Conservation (phyloP, 2,113 vertebrate genomes). For the Dicrurus megarhynchus region DNA sequence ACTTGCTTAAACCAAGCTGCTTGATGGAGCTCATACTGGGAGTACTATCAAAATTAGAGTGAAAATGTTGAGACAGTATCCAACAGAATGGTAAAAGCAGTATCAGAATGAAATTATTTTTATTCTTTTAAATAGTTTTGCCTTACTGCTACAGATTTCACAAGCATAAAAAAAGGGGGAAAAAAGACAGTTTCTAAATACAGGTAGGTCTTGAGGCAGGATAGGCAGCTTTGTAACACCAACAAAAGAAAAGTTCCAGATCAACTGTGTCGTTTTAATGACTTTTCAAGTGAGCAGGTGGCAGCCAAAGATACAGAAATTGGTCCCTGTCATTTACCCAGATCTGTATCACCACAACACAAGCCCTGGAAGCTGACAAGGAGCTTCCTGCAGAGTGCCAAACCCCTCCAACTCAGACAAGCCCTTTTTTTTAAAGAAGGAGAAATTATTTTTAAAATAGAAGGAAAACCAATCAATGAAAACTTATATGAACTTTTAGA, state of each 20-base stretch:
- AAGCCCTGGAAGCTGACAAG: neutral
- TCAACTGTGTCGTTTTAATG: neutral
- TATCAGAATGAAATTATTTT: neutral
- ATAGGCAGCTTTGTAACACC: neutral
- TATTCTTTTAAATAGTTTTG: neutral
- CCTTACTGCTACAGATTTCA: neutral
- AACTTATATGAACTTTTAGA: neutral
- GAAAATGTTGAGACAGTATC: neutral
- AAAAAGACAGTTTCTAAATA: neutral
- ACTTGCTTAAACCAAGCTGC: neutral
- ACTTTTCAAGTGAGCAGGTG: neutral
- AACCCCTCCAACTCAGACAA: neutral
- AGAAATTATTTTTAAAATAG: neutral
- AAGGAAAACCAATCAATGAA: neutral
- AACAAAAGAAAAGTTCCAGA: neutral
- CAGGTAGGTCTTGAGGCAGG: neutral
- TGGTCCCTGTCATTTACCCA: neutral
- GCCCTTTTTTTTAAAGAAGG: neutral
- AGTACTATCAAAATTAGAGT: neutral
- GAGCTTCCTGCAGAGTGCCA: neutral
- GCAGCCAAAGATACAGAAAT: neutral
- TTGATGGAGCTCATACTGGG: neutral
- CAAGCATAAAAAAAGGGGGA: neutral
- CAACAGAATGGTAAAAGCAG: neutral
- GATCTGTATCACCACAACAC: neutral